These are phyloP conservation scores for Falcaria lacertinaria DNA, from an alignment of 2,888 invertebrate species.

Conservation along the genomic window DNA sequence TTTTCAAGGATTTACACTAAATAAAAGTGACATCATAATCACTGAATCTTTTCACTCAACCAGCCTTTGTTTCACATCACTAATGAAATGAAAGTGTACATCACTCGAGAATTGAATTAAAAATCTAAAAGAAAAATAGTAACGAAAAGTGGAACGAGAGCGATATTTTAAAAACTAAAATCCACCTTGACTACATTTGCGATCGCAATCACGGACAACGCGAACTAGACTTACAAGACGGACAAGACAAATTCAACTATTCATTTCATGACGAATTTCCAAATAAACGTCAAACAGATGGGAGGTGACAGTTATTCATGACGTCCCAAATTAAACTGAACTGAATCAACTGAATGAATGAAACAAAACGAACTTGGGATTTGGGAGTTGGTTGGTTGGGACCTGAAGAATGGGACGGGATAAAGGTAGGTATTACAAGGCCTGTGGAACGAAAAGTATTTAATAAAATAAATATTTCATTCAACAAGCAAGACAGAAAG, in stretches of 20 bases:
- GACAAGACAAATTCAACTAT: too few relatives aligned
- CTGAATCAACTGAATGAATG: constrained; percentile 16
- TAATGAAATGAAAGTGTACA: constrained; percentile 30
- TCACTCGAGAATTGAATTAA: constrained; percentile 31
- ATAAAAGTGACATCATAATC: constrained; percentile 70
- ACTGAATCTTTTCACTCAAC: constrained; percentile 42
- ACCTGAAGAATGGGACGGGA: too few relatives aligned
- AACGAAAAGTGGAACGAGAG: constrained; percentile 75
- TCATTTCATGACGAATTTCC: constrained; percentile 17
- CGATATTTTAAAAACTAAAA: constrained; percentile 57
- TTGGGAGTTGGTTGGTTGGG: too few relatives aligned
- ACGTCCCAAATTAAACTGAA: constrained; percentile 48
- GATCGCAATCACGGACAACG: constrained; percentile 35
- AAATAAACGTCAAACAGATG: constrained; percentile 22
- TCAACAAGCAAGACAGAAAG: too few relatives aligned
- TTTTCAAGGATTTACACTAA: constrained; percentile 65
- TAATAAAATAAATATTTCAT: too few relatives aligned
- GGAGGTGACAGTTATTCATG: constrained; percentile 42
- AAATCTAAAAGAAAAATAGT: constrained; percentile 47
- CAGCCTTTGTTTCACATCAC: constrained; percentile 47
- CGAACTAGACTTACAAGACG: constrained; percentile 24
- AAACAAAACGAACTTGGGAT: too few relatives aligned
- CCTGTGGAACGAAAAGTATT: too few relatives aligned
- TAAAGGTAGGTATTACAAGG: too few relatives aligned
- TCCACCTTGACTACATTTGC: constrained; percentile 66